Evolutionary conservation across 2,888 invertebrate genomes (phyloP).

Genomic region (Phyllotreta striolata): DNA sequence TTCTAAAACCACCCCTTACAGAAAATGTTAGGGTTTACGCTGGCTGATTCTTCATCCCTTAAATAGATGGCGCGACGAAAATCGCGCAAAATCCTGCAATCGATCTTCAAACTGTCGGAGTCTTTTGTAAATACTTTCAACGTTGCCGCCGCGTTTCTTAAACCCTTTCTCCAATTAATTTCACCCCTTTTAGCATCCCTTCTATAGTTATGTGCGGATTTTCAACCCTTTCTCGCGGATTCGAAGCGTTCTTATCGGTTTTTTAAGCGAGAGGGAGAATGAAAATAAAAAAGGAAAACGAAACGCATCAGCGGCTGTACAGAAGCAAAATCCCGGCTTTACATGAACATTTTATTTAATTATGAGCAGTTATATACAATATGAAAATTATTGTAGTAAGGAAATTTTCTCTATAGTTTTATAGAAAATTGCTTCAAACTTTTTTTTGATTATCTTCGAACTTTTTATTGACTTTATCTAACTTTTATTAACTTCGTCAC

Average conservation of each 20-base stretch:
- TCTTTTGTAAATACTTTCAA: background rate
- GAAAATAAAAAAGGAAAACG: background rate
- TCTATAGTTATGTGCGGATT: constrained; percentile 18
- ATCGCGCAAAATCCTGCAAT: constrained; percentile 12
- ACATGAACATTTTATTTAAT: too few species aligned
- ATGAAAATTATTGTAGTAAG: too few species aligned
- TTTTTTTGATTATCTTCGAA: too few species aligned
- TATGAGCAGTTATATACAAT: too few species aligned
- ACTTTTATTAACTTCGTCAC: too few species aligned
- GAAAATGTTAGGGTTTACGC: background rate
- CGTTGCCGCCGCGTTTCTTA: constrained; percentile 15
- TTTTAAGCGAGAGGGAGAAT: constrained; percentile 15
- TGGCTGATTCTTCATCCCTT: background rate
- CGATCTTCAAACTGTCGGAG: constrained; percentile 22
- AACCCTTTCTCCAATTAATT: constrained; percentile 19
- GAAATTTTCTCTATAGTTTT: too few species aligned
- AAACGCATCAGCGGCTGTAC: too few species aligned
- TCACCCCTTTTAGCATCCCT: constrained; percentile 29
- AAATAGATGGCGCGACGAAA: constrained; percentile 16
- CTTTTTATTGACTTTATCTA: too few species aligned
- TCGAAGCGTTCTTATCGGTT: constrained; percentile 14
- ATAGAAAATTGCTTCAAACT: too few species aligned
- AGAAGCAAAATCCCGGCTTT: too few species aligned
- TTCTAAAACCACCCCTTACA: background rate
- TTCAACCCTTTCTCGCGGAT: constrained; percentile 6